Evolutionary conservation across 2,113 vertebrate species (phyloP), one percentile per base, ranked within the genome.

Genomic region (Propithecus coquereli): DNA sequence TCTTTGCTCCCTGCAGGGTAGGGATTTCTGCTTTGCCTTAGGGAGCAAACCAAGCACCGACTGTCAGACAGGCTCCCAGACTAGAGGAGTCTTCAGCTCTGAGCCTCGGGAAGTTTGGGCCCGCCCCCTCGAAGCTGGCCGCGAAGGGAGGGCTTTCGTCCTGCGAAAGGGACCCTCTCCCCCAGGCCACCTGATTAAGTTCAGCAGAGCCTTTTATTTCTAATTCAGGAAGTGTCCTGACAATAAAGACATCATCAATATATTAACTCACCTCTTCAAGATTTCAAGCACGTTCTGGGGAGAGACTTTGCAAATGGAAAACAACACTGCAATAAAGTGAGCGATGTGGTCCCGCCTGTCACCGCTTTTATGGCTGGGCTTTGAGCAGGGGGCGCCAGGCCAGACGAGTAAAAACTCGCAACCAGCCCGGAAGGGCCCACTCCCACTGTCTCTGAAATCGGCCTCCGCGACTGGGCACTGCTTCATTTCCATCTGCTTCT

Each of bases 191-290:
- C 87, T 47, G 52, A 71, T 27, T 37, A 70, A 81, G 59, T 76
- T 65, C 80, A 43, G 79, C 70, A 20, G 86, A 83, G n/a, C 34
- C 87, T 85, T 92, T 93, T 40, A 45, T 63, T 79, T 81, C 89
- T 65, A 34, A 63, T 84, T 94, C 93, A 83, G 97, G 91, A 97
- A 87, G 87, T 89, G 79, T 93, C 76, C 65, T 30, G 80, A 87
- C 89, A 81, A 76, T 95, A 86, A 97, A 97, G 81, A 87, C 93
- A 77, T 95, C 96, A 87, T 92, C 57, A 2, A 82, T 82, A 45
- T 22, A 70, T 77, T 88, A 52, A 74, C 87, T 80, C 83, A 54
- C 90, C 65, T 95, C 90, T 95, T 93, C 91, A 84, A 84, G 74
- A 32, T 74, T 43, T 73, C 83, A 14, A 77, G 90, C 90, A 68